Base-by-base conservation (phyloP, 2,888 invertebrate species). In the Syritta pipiens region DNA sequence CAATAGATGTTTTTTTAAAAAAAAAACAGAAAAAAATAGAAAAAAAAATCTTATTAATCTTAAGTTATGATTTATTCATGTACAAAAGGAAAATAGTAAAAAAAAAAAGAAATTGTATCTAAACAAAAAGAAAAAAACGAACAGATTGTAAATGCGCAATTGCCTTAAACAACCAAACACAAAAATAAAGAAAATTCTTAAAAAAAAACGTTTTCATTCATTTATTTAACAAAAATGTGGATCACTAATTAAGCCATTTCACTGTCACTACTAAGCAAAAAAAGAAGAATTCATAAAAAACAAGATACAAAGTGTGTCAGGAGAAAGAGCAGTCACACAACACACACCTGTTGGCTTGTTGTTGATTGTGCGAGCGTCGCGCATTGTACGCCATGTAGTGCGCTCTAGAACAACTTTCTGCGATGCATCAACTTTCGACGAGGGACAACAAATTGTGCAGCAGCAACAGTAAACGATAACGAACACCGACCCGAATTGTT, bases 231-330 rank as follows among this genome's bases (percentile, higher is more conserved):
- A n/a, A 20, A 28, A 48, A 48, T 28, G 2, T 30, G 37, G 48
- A 42, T 62, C 22, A 68, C 30, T 84, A 84, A 85, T 86, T 86
- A 74, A 82, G 77, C 83, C 86, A 85, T 87, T 86, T 86, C 86
- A 86, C 86, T 87, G 86, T 87, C 87, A 86, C 55, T 74, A 24
- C 12, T 40, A 65, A 59, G 4, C 3, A 32, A 32, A 24, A 28
- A 7, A 49, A 40, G 32, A 26, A 42, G 53, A 28, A 42, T 48
- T 46, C 9, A 44, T 40, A 57, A 53, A 59, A 69, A 81, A 77
- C 82, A 62, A 74, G 77, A 65, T 40, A 57, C 63, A 84, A 86
- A 86, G 85, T 85, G 82, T 86, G 86, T 86, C 86, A 86, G 83
- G 83, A 84, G 85, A 86, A 85, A 85, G 63, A 82, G 83, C 68